Evolutionary conservation across 2,888 invertebrate genomes (phyloP).

Genomic region (Stictocephala bisonia): DNA sequence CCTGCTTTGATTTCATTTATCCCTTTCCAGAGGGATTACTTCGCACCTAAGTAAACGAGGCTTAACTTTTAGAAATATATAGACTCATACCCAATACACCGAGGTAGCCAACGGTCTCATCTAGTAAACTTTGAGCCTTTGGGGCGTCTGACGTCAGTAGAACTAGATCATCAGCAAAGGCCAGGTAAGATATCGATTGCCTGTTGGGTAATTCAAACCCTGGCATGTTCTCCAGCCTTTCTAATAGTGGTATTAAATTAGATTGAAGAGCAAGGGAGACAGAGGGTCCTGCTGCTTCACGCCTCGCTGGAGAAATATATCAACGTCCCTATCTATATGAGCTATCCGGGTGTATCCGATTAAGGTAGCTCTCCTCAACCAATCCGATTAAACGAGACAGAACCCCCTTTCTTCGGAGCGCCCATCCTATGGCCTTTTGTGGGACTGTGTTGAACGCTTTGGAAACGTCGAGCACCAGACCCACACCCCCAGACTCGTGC

Average conservation of each 20-base stretch:
- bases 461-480: conserved; percentile 51
- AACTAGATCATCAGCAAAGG: conserved; percentile 51
- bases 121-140: conserved; percentile 31
- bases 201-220: conserved; percentile 9
- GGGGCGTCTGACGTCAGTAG: conserved; percentile 35
- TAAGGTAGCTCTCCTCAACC: conserved; percentile 5
- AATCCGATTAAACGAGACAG: conserved; percentile 16
- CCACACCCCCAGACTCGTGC: conserved; percentile 21
- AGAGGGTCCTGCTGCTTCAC: conserved; percentile 53
- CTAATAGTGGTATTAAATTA: conserved; percentile 48
- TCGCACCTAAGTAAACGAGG: conserved; percentile 22
- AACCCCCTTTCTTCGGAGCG: conserved; percentile 33
- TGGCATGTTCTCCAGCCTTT: conserved; percentile 12
- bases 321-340: background rate
- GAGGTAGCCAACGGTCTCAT: background rate
- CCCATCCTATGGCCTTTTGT: conserved; percentile 47
- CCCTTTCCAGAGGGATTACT: conserved; percentile 30
- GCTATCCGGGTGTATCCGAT: conserved; percentile 6
- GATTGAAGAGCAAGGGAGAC: conserved; percentile 50
- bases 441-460: conserved; percentile 58
- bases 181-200: conserved; percentile 19
- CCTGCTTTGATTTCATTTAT: background rate
- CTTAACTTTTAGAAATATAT: conserved; percentile 19
- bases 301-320: conserved; percentile 26
- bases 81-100: conserved; percentile 34